Conservation (phyloP, 2,113 vertebrate species). For the Amphiprion ocellaris region DNA sequence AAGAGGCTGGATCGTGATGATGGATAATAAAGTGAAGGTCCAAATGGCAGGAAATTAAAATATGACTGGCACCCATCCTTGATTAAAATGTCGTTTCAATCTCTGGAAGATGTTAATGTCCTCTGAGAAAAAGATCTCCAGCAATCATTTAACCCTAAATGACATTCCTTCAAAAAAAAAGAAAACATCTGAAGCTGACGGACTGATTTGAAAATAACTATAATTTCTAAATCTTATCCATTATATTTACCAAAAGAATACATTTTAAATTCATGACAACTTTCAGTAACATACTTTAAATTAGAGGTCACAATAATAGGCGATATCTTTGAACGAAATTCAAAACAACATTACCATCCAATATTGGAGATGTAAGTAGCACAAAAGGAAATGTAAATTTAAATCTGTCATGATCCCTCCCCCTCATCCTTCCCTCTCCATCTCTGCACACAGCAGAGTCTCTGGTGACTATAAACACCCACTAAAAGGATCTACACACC, state of each 20-base stretch:
- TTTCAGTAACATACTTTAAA: neutral
- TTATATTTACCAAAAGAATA: neutral
- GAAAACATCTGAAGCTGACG: too few species aligned
- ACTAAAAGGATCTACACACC: neutral
- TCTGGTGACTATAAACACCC: too few species aligned
- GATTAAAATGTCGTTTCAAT: conserved; percentile 40
- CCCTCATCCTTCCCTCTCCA: neutral
- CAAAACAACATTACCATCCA: too few species aligned
- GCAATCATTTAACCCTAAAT: neutral
- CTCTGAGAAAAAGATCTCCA: neutral
- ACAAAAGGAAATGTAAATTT: too few species aligned
- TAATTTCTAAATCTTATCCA: too few species aligned
- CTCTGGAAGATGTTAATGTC: conserved; percentile 4
- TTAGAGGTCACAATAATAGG: neutral
- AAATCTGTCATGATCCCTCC: too few species aligned
- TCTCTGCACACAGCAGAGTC: too few species aligned
- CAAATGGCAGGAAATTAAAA: conserved; percentile 20
- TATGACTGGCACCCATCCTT: neutral
- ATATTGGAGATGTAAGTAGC: too few species aligned
- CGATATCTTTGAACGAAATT: too few species aligned
- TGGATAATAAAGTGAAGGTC: neutral
- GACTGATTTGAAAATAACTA: too few species aligned
- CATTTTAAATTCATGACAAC: neutral
- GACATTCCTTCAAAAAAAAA: neutral
- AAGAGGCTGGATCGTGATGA: neutral